Conservation (phyloP, 2,797 vertebrate genomes). For the Todus mexicanus region DNA sequence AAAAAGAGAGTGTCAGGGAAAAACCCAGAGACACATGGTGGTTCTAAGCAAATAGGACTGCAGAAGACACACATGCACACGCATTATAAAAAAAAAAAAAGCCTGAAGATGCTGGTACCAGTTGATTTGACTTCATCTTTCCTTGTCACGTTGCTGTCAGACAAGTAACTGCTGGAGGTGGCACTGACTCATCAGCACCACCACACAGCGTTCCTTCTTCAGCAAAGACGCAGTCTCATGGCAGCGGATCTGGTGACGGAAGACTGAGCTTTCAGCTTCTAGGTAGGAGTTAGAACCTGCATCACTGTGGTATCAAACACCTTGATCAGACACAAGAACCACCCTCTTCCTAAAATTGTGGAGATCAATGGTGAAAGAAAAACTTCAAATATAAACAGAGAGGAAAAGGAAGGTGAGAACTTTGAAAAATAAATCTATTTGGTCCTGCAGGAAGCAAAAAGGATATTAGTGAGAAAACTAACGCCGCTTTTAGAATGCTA, state of each 20-base stretch:
- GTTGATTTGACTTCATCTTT: neutral
- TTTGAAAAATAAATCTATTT: neutral
- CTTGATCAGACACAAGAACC: neutral
- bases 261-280: neutral
- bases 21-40: neutral
- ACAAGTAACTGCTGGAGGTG: constrained; percentile 26
- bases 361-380: neutral
- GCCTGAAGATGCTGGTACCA: neutral
- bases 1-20: neutral
- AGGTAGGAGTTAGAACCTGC: neutral
- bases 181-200: constrained; percentile 22
- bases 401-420: neutral
- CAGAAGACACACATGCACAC: neutral
- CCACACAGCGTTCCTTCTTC: neutral
- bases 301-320: neutral
- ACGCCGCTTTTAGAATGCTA: neutral
- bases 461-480: neutral
- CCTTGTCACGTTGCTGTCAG: neutral
- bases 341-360: neutral
- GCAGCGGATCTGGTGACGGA: neutral
- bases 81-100: neutral
- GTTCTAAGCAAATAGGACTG: neutral
- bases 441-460: neutral
- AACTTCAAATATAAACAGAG: neutral
- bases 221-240: constrained; percentile 39